Evolutionary conservation across 2,797 vertebrate genomes (phyloP), one percentile per base, ranked within the genome.

Genomic region (Meriones psammophilus): DNA sequence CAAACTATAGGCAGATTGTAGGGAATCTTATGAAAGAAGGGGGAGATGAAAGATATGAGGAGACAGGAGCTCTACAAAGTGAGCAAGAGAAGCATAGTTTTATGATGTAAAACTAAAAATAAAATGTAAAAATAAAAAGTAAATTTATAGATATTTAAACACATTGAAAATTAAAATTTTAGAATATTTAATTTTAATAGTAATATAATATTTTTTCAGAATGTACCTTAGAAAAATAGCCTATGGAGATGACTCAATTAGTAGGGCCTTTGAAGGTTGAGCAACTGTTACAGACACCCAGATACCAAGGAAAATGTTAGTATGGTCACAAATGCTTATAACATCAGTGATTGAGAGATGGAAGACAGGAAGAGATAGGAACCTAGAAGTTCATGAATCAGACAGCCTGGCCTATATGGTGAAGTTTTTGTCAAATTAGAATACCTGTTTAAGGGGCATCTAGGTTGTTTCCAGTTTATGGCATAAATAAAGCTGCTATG

Each of bases 131-230:
- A 7, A 88, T 8, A 22, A 73, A 68, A 95, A 92, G 68, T 85
- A 58, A 58, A 17, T 62, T 36, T 62, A 17, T 64, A 66, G 17
- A 10, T 24, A 9, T 68, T 13, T 54, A 33, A 69, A 68, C 17
- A 92, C 33, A 24, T 15, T 89, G 0, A 1, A 88, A 87, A 46
- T 83, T 92, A 84, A 69, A 71, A 24, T 79, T 96, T 60, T 0
- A 93, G 18, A 80, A 58, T 80, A 28, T 74, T 81, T 94, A 69
- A 88, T 62, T 77, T 93, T 79, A 2, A 36, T 83, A 50, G 50
- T 50, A 50, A 50, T 50, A 50, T 50, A 50, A 58, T 58, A 58
- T 24, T 26, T 79, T 81, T 60, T 90, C 33, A 58, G 1, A 2
- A 74, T 80, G 1, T 0, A 83, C 3, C n/a, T 78, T 74, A 36